Percentiles rank a stretch among this genome's conserved stretches.
These are phyloP conservation scores for Spodoptera littoralis DNA, from an alignment of 2,888 invertebrate species.

Conservation along the genomic window DNA sequence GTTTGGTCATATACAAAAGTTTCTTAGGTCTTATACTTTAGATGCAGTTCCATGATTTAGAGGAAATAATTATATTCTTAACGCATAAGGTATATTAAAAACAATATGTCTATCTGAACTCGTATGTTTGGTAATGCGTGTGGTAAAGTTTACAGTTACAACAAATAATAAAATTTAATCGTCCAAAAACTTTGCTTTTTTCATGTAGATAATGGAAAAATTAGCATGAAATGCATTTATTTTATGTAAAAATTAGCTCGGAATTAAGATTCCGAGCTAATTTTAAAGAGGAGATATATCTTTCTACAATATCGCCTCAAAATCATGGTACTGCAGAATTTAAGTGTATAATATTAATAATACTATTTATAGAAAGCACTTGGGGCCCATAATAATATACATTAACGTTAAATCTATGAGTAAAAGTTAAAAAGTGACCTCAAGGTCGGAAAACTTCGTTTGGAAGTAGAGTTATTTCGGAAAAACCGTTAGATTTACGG, in stretches of 20 bases:
- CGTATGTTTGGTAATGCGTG: too few species aligned
- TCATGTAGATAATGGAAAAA: too few species aligned
- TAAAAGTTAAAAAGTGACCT: conserved; percentile 68
- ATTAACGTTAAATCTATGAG: conserved; percentile 52
- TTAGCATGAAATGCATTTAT: too few species aligned
- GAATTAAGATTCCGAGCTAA: too few species aligned
- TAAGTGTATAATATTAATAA: conserved; percentile 52
- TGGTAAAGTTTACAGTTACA: too few species aligned
- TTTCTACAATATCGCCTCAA: conserved; percentile 13
- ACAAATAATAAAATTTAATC: too few species aligned
- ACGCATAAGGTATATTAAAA: too few species aligned
- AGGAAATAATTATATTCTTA: conserved; percentile 6
- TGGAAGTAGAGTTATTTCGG: conserved; percentile 64
- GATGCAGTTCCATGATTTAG: conserved; percentile 28
- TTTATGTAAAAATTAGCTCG: too few species aligned
- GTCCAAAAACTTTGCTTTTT: too few species aligned
- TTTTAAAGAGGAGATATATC: too few species aligned
- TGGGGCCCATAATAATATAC: conserved; percentile 67
- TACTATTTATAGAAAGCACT: conserved; percentile 64
- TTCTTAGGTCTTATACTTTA: conserved; percentile 46
- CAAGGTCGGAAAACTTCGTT: conserved; percentile 71
- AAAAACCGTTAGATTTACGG: conserved; percentile 52
- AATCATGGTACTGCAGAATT: conserved; percentile 29
- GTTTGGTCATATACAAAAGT: conserved; percentile 66
- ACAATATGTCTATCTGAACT: too few species aligned